Percentiles rank a stretch among this genome's conserved stretches.
Evolutionary conservation across 2,797 vertebrate genomes (phyloP).

Genomic region (Eupleurogrammus muticus): DNA sequence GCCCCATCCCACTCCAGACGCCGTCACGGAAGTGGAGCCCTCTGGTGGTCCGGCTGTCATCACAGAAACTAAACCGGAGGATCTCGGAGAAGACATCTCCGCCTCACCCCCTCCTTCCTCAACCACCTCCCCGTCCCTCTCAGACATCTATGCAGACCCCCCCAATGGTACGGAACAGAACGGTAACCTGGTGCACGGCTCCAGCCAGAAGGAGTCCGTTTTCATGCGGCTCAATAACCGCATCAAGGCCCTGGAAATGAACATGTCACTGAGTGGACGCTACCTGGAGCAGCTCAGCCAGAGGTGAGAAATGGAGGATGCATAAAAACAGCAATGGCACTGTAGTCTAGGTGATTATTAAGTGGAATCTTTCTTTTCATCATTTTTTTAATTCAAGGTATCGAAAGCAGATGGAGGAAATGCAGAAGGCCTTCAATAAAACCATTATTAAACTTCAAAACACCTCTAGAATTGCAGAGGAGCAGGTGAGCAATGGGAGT

Average conservation of each 20-base stretch:
- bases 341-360: neutral
- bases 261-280: slow-evolving; percentile 98
- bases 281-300: slow-evolving; percentile 99
- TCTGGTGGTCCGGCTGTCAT: neutral
- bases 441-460: slow-evolving; percentile 98
- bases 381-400: slow-evolving; percentile 83
- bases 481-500: slow-evolving; percentile 86
- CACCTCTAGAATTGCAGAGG: slow-evolving; percentile 94
- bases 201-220: slow-evolving; percentile 96
- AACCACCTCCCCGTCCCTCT: slow-evolving; percentile 55
- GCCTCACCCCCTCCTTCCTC: slow-evolving; percentile 29
- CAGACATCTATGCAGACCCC: slow-evolving; percentile 93
- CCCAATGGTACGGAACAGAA: slow-evolving; percentile 90
- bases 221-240: slow-evolving; percentile 99
- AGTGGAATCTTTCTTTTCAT: neutral
- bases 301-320: slow-evolving; percentile 79
- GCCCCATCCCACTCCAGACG: slow-evolving; percentile 10
- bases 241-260: slow-evolving; percentile 97
- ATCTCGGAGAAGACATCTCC: slow-evolving; percentile 84
- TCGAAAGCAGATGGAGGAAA: slow-evolving; percentile 99
- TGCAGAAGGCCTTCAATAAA: slow-evolving; percentile 99
- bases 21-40: slow-evolving; percentile 39
- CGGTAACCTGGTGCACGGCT: slow-evolving; percentile 86
- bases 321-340: neutral
- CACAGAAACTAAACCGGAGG: slow-evolving; percentile 73